phyloP scores from a whole-genome alignment of 1,140 invertebrate genomes.

The Hyles euphorbiae region DNA sequence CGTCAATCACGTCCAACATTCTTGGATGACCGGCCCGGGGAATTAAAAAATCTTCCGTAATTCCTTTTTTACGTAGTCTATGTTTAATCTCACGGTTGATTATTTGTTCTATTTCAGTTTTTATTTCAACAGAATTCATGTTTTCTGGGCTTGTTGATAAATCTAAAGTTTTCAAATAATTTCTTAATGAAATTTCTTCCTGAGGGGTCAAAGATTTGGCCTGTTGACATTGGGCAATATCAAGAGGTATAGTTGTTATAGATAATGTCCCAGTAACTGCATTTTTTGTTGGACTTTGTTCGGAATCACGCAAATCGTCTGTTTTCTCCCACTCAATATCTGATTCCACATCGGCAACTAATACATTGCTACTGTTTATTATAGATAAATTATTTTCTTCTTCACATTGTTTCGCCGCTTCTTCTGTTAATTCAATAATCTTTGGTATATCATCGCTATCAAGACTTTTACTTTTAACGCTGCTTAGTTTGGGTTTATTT shows the following conservation, averaged over 20 bases:
- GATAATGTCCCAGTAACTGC: constrained; percentile 40
- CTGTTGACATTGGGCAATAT: constrained; percentile 52
- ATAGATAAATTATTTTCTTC: constrained; percentile 33
- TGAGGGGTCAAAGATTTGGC: constrained; percentile 57
- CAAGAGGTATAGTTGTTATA: constrained; percentile 53
- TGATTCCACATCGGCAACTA: constrained; percentile 77
- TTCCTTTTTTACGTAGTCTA: constrained; percentile 75
- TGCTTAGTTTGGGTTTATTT: constrained; percentile 54
- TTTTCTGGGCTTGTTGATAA: constrained; percentile 60
- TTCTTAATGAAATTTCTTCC: constrained; percentile 62
- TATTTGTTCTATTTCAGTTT: constrained; percentile 60
- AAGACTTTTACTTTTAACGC: constrained; percentile 75
- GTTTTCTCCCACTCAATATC: constrained; percentile 73
- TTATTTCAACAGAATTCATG: constrained; percentile 47
- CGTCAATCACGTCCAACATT: constrained; percentile 81
- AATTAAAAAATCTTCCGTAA: constrained; percentile 75
- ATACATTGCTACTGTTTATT: constrained; percentile 54
- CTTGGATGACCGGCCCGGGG: constrained; percentile 75
- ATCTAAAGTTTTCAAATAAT: constrained; percentile 78
- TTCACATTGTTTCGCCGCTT: constrained; percentile 28
- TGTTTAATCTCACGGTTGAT: constrained; percentile 63
- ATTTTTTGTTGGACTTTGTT: constrained; percentile 27
- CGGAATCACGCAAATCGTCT: constrained; percentile 41
- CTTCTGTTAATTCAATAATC: constrained; percentile 74
- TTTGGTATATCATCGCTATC: constrained; percentile 74